Evolutionary conservation across 2,113 vertebrate genomes (phyloP).

Genomic region (Carassius gibelio): DNA sequence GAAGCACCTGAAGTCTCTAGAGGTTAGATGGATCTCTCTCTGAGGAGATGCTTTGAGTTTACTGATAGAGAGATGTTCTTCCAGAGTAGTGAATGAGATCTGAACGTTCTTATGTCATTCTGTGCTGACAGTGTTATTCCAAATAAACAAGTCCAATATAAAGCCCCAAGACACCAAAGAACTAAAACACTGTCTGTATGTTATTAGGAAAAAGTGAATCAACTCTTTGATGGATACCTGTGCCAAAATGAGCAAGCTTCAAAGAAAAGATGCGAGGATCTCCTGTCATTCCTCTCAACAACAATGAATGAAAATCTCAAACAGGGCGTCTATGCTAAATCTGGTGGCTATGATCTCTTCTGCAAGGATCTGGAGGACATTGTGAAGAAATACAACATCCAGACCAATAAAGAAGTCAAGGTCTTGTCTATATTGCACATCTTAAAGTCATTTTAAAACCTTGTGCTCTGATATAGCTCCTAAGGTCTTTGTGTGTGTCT

Average conservation of each 20-base stretch:
- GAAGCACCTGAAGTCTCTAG: neutral
- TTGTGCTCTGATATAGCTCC: neutral
- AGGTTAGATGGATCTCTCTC: neutral
- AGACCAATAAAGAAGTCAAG: slow-evolving; percentile 10
- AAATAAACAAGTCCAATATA: too few relatives aligned
- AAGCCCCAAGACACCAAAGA: too few relatives aligned
- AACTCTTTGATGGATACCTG: neutral
- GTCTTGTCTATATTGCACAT: neutral
- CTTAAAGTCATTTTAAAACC: neutral
- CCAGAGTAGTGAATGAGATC: neutral
- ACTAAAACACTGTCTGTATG: neutral
- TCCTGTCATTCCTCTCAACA: neutral
- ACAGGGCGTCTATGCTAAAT: neutral
- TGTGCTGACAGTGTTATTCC: too few relatives aligned
- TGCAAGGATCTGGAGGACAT: slow-evolving; percentile 14
- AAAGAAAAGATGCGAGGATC: slow-evolving; percentile 10
- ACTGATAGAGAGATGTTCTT: neutral
- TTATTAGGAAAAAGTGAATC: neutral
- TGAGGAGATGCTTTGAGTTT: neutral
- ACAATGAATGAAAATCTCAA: neutral
- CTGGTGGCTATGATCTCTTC: slow-evolving; percentile 17
- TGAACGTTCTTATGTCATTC: neutral
- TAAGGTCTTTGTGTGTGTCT: neutral
- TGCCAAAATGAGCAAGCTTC: slow-evolving; percentile 8
- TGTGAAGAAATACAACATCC: neutral